Evolutionary conservation across 2,888 invertebrate species (phyloP).

Genomic region (Amblyjoppa fuscipennis): DNA sequence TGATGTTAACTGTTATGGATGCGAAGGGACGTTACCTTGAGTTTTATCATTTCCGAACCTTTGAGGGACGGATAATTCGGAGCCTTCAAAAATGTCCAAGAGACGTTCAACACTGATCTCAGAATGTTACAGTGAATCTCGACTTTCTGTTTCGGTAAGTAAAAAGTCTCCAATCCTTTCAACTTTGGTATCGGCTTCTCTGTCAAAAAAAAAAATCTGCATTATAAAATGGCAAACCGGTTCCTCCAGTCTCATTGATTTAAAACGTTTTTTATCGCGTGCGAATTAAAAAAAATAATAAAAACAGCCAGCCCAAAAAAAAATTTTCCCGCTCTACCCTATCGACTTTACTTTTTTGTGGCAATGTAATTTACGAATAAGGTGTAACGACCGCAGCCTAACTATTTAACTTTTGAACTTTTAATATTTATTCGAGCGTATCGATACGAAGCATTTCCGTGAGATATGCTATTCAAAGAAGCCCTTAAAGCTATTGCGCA

Average conservation of each 20-base stretch:
- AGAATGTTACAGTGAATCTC: slow-evolving; percentile 86
- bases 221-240: neutral
- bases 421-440: too few species aligned
- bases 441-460: too few species aligned
- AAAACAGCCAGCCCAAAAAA: too few species aligned
- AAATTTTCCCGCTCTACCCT: too few species aligned
- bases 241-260: neutral
- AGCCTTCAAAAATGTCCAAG: slow-evolving; percentile 87
- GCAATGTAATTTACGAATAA: too few species aligned
- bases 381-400: too few species aligned
- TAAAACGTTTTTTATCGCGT: too few species aligned
- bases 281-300: too few species aligned
- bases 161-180: slow-evolving; percentile 79
- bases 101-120: slow-evolving; percentile 87
- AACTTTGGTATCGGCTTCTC: slow-evolving; percentile 86
- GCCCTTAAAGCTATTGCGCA: too few species aligned
- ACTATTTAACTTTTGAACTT: too few species aligned
- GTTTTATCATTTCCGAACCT: slow-evolving; percentile 47
- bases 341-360: too few species aligned
- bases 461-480: too few species aligned
- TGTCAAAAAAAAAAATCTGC: slow-evolving; percentile 74
- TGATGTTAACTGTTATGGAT: neutral
- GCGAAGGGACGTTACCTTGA: slow-evolving; percentile 27
- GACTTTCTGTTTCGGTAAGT: slow-evolving; percentile 84
- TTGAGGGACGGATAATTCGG: slow-evolving; percentile 79